Conservation (phyloP, 2,797 vertebrate species). For the Champsocephalus esox region DNA sequence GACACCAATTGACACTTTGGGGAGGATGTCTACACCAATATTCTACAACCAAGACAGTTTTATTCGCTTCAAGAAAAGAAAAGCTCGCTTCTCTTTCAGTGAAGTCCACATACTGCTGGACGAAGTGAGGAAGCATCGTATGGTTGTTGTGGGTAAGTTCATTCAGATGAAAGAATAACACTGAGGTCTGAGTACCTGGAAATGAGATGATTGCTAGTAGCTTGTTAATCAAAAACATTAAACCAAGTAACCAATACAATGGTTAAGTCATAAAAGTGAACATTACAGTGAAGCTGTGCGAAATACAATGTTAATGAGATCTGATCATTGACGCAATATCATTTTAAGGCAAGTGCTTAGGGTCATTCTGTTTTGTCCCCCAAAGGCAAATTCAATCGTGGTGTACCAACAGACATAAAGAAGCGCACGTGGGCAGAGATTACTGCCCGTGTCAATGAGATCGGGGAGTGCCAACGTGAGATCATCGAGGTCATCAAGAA, state of each 20-base stretch:
- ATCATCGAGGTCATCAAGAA: conserved; percentile 88
- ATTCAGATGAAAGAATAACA: not conserved
- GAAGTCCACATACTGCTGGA: conserved; percentile 87
- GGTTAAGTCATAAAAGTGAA: not conserved
- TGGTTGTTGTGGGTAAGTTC: conserved; percentile 82
- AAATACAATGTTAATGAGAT: not conserved
- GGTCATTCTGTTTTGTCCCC: not conserved
- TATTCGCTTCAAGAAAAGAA: conserved; percentile 84
- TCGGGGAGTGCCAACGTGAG: conserved; percentile 85
- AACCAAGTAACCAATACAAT: not conserved
- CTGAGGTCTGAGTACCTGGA: not conserved
- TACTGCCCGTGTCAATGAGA: conserved; percentile 85
- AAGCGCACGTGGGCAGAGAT: conserved; percentile 87
- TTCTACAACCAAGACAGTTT: conserved; percentile 76
- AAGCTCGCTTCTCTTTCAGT: conserved; percentile 86
- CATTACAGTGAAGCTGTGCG: not conserved
- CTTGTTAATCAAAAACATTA: not conserved
- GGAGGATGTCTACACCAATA: conserved; percentile 80
- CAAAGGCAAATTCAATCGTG: conserved; percentile 85
- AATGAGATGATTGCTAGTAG: not conserved
- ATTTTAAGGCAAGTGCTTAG: not conserved
- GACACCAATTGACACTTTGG: conserved; percentile 30
- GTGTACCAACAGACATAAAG: conserved; percentile 82
- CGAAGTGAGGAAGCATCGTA: conserved; percentile 86
- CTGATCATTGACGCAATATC: not conserved